phyloP scores from a whole-genome alignment of 2,113 vertebrate genomes.

The Athene noctua region DNA sequence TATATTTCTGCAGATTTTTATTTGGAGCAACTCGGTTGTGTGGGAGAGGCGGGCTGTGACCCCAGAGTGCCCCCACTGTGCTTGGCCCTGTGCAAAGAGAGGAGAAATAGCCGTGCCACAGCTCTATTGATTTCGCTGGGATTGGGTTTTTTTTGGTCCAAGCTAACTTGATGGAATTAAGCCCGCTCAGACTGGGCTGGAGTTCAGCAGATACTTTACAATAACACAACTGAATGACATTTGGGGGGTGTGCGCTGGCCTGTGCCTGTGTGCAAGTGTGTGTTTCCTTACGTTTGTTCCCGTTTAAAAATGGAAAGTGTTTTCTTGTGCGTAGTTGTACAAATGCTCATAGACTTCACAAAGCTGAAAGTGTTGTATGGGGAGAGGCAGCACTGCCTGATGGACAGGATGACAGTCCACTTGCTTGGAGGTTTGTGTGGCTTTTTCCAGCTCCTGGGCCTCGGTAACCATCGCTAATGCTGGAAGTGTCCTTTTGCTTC shows the following conservation, averaged over 20 bases:
- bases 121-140: not conserved
- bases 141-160: not conserved
- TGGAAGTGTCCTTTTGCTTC: not conserved
- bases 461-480: not conserved
- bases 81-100: not conserved
- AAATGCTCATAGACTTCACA: fast-evolving
- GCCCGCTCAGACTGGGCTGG: not conserved
- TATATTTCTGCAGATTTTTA: not conserved
- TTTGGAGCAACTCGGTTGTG: not conserved
- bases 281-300: not conserved
- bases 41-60: not conserved
- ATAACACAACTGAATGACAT: not conserved
- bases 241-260: fast-evolving
- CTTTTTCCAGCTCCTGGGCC: not conserved
- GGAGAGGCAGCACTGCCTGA: not conserved
- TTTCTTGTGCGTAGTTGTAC: not conserved
- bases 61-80: not conserved
- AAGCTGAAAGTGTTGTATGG: fast-evolving
- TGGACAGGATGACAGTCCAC: not conserved
- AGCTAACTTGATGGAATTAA: not conserved
- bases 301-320: not conserved
- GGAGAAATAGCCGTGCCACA: not conserved
- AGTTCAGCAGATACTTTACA: not conserved
- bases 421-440: not conserved
- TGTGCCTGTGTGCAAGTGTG: not conserved